These are phyloP conservation scores for Zaprionus africanus DNA, from an alignment of 1,140 invertebrate species.

Conservation along the genomic window DNA sequence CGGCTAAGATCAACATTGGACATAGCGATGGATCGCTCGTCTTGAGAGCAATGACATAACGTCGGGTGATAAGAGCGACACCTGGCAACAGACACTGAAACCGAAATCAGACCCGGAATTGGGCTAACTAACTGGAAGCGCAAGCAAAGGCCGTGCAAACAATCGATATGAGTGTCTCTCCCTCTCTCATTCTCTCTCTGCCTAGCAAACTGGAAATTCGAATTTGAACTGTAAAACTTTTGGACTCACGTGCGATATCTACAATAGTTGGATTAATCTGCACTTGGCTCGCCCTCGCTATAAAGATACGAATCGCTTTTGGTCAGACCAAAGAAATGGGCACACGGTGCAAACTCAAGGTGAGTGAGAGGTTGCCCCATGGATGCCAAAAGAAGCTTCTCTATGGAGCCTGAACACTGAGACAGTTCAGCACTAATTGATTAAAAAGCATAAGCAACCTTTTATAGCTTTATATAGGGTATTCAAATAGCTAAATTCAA, in stretches of 20 bases:
- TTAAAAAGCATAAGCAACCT: neutral
- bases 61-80: slow-evolving; percentile 15
- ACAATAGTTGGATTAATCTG: slow-evolving; percentile 26
- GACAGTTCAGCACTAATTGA: neutral
- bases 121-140: slow-evolving; percentile 18
- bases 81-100: slow-evolving; percentile 25
- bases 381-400: neutral
- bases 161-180: neutral
- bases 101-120: neutral
- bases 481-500: neutral
- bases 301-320: slow-evolving; percentile 15
- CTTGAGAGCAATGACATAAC: slow-evolving; percentile 62
- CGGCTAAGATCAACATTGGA: slow-evolving; percentile 57
- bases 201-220: slow-evolving; percentile 10
- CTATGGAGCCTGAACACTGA: neutral
- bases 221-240: slow-evolving; percentile 13
- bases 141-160: slow-evolving; percentile 4
- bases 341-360: neutral
- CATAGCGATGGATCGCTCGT: slow-evolving; percentile 14
- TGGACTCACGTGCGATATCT: slow-evolving; percentile 22
- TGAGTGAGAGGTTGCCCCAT: neutral
- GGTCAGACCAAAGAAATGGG: neutral
- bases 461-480: neutral
- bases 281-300: slow-evolving; percentile 8
- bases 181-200: neutral